These are phyloP conservation scores for Chitala chitala DNA, from an alignment of 2,113 vertebrate genomes.

Conservation along the genomic window DNA sequence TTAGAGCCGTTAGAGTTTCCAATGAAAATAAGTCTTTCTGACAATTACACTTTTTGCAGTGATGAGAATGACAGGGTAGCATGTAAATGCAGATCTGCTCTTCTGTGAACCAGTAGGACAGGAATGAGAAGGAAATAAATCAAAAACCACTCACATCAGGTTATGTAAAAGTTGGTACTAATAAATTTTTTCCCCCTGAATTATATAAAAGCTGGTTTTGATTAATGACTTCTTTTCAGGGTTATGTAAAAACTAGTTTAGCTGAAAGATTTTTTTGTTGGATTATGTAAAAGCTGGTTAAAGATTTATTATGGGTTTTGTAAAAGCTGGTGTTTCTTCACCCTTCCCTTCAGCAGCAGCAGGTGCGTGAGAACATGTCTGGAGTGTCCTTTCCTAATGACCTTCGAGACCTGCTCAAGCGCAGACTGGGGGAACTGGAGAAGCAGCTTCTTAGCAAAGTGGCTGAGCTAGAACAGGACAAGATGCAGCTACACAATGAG, in stretches of 20 bases:
- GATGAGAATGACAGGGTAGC: too few relatives aligned
- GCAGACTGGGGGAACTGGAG: slow-evolving; percentile 82
- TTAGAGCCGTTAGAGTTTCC: background rate
- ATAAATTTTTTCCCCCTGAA: background rate
- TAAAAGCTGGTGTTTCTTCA: background rate
- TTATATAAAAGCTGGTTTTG: background rate
- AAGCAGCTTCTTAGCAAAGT: slow-evolving; percentile 87
- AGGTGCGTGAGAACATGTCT: slow-evolving; percentile 70
- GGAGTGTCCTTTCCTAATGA: slow-evolving; percentile 66
- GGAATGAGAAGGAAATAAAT: too few relatives aligned
- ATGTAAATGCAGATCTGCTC: too few relatives aligned
- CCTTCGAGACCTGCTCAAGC: slow-evolving; percentile 83
- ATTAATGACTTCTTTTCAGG: background rate
- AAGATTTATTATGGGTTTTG: background rate
- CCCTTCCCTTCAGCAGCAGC: slow-evolving; percentile 68
- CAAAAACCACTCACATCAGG: too few relatives aligned
- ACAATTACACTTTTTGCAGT: too few relatives aligned
- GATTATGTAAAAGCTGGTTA: background rate
- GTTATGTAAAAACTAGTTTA: too few relatives aligned
- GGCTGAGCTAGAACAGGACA: slow-evolving; percentile 90
- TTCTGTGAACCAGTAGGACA: too few relatives aligned
- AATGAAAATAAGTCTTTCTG: too few relatives aligned
- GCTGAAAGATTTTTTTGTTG: too few relatives aligned
- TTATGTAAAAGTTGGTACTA: background rate
- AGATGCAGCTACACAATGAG: slow-evolving; percentile 89